Evolutionary conservation across 1,140 invertebrate genomes (phyloP), one percentile per base, ranked within the genome.

Genomic region (Mesaphorura yosii): DNA sequence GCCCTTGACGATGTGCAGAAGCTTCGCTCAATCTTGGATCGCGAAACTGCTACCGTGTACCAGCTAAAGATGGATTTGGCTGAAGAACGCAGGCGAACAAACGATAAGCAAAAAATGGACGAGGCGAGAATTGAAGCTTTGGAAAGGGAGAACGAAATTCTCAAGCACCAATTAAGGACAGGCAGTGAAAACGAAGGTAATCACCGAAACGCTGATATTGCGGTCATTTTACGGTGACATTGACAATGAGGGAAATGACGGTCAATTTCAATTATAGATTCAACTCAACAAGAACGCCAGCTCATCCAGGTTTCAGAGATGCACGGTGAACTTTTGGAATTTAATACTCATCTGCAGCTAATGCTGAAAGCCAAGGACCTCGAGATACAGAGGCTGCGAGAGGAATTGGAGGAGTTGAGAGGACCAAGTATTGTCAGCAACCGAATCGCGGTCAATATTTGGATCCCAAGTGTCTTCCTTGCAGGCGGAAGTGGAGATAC

Each of bases 271-370:
- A n/a, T 41, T 52, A 39, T 28, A 52, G 55, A 57, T 26, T 67
- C n/a, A 28, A 39, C 78, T 55, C 78, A 88, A 48, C 93, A 89
- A 71, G 86, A 93, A 69, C 78, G 78, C 59, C 93, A 94, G 74
- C 73, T 94, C 17, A 82, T 93, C 57, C 63, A 85, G 81, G 88
- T 94, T 1, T 89, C 90, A 14, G 88, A 94, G 73, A 94, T 94
- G 90, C 89, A 93, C 68, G 88, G 87, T 1, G 90, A 94, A 69
- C 69, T 94, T 19, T 90, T 94, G 83, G 89, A 94, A 70, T 89
- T 93, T 64, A 94, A 93, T 74, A 81, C 81, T 23, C 67, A 77
- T 61, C 65, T 82, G 20, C 78, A 81, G 56, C 64, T 69, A 19
- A 65, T 70, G 31, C 60, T 81, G 6, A 66, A 72, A 22, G 62